These are phyloP conservation scores for Sanderia malayensis DNA, from an alignment of 30 jellyfish, hydroid and myxozoan species.

Conservation along the genomic window DNA sequence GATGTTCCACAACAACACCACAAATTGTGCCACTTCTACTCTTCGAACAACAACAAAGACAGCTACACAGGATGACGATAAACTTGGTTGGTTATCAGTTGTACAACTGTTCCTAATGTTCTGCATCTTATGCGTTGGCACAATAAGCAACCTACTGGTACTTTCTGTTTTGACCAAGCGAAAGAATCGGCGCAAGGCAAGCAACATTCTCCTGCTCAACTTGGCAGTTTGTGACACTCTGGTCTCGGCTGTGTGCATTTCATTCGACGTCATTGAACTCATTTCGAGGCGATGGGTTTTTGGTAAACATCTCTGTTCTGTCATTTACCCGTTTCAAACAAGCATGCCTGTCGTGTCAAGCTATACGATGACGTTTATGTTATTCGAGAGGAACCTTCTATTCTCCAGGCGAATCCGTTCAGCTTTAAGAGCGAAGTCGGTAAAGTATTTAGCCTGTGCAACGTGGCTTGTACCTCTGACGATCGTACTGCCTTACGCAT, in stretches of 20 bases:
- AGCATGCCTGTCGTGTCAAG: constrained; percentile 65
- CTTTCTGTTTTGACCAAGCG: constrained; percentile 24
- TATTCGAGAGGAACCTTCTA: constrained; percentile 59
- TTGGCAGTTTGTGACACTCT: constrained; percentile 65
- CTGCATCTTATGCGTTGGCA: constrained; percentile 33
- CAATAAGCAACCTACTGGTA: constrained; percentile 48
- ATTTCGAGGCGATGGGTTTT: constrained; percentile 30
- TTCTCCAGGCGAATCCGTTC: constrained; percentile 45
- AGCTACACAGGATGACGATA: no score
- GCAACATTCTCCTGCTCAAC: constrained; percentile 59
- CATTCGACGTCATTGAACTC: constrained; percentile 41
- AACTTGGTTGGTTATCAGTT: neutral
- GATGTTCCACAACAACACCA: no score
- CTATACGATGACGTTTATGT: constrained; percentile 64
- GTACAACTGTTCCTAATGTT: constrained; percentile 30
- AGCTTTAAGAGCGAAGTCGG: constrained; percentile 32
- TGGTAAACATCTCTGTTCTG: constrained; percentile 43
- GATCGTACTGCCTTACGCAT: constrained; percentile 62
- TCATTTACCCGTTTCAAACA: constrained; percentile 69
- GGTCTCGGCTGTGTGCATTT: constrained; percentile 48
- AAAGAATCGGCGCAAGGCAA: constrained; percentile 58
- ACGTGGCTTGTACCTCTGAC: constrained; percentile 57
- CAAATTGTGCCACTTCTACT: no score
- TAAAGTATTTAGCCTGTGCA: constrained; percentile 6
- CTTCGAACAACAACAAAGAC: no score